Base-by-base conservation (phyloP, 2,888 invertebrate species). In the Drosophila barbarae region DNA sequence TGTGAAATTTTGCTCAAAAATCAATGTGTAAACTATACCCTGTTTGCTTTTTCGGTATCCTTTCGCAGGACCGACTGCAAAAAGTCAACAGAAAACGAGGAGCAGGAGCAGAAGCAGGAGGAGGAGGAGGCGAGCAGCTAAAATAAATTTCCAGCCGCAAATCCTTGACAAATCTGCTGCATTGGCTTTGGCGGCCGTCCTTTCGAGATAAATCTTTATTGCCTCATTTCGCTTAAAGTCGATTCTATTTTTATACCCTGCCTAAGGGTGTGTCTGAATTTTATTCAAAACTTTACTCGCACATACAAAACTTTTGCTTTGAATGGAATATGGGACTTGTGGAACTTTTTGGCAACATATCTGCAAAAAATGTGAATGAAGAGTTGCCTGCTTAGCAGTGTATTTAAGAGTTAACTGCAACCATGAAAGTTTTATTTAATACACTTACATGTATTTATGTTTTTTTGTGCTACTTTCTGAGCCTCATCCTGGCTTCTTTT, bases 121-220 rank as follows among this genome's bases (percentile, higher is more conserved):
- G 2, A 34, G 34, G 8, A 21, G 23, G 30, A 35, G 50, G 64
- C 77, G 71, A 75, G 63, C 52, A 57, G 60, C 73, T 59, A 76
- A 77, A 76, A 81, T 81, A 81, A 81, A 84, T 81, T 74, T 69
- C 65, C 70, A 72, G 72, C 53, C 79, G 77, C 77, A 84, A 81
- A 81, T 79, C 81, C 81, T 72, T 84, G 77, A 81, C 84, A 84
- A 81, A 81, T 81, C 81, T 77, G 77, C 76, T 74, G 83, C 82
- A 79, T 79, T 82, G 77, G 63, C 67, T 69, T 61, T 60, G 65
- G 51, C 68, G 59, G 68, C 52, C 53, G 61, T 76, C 67, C 69
- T 70, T 58, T 56, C 36, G 36, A 84, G 74, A 84, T 82, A 82
- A 82, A 82, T 82, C 84, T 82, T 82, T 82, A 84, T 82, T 82